Percentiles rank a stretch among this genome's conserved stretches.
Evolutionary conservation across 2,113 vertebrate genomes (phyloP).

Genomic region (Phoenicopterus ruber): DNA sequence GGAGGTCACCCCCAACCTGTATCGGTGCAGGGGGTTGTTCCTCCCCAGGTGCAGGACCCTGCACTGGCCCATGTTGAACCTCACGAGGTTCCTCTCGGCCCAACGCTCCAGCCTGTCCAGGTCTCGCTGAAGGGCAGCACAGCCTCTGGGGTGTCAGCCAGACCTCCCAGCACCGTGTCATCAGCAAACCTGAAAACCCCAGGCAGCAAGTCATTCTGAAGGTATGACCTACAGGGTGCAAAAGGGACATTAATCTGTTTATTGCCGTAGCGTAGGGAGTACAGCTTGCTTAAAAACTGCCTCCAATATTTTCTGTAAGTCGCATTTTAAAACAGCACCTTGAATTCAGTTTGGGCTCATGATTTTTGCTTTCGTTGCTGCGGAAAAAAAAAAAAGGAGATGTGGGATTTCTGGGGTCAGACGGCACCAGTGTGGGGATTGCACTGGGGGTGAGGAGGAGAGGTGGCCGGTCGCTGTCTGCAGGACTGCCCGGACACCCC

Average conservation of each 20-base stretch:
- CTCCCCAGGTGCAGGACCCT: too few species aligned
- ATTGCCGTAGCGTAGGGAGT: background rate
- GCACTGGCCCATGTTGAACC: too few species aligned
- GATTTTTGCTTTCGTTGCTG: background rate
- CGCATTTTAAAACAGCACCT: background rate
- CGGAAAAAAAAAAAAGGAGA: background rate
- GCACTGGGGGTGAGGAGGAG: background rate
- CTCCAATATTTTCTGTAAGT: background rate
- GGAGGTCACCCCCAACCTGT: too few species aligned
- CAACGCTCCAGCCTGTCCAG: too few species aligned
- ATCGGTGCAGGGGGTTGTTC: too few species aligned
- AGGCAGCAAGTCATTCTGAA: background rate
- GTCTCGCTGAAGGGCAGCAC: too few species aligned
- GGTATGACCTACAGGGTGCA: background rate
- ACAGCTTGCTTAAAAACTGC: background rate
- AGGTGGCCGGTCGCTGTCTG: background rate
- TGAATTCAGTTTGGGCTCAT: background rate
- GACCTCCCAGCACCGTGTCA: too few species aligned
- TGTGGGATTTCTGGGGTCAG: background rate
- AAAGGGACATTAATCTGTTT: background rate
- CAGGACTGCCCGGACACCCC: background rate
- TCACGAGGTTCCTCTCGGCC: too few species aligned
- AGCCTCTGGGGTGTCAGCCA: too few species aligned
- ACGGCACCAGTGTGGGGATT: accelerated
- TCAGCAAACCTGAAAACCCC: too few species aligned